Base-by-base conservation (phyloP, 2,797 vertebrate genomes). In the Ctenopoma multispine region DNA sequence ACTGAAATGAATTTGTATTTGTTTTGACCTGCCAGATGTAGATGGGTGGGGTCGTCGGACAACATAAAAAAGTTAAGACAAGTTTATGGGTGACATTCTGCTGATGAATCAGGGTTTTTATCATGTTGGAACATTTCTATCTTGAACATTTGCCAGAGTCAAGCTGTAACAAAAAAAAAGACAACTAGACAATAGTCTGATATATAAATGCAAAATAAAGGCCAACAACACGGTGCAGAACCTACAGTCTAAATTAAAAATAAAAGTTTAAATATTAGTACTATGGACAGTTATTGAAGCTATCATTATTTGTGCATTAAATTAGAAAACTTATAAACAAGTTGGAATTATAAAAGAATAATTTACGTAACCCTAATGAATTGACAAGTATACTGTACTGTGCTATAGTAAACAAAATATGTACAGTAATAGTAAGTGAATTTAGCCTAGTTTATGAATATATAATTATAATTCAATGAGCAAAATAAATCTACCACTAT, bases 11-110 rank as follows among this genome's bases (percentile, higher is more conserved):
- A 3, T 41, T 41, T 17, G 14, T 0, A 4, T 63, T 51, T 63
- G 53, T 71, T 79, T 75, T 56, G 64, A 73, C 34, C 57, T 44
- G 72, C 57, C 72, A 72, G 49, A 75, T 46, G 61, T 17, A 63
- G 36, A 64, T 61, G 68, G 63, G 27, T 9, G 15, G 47, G 31
- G 53, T 27, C 43, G 12, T 5, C 47, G 31, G 71, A 34, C n/a
- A 29, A 63, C 8, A 57, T 14, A 47, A 47, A n/a, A 20, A 9
- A 3, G n/a, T 47, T 47, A 9, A 34, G 7, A 41, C 7, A 11
- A 13, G 24, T 12, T 29, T 4, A 14, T 34, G 21, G 38, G 23
- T 20, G 41, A 21, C 34, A 18, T 20, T 58, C 8, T 54, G 13
- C 41, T 20, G 17, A 63, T 78, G 21, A 65, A 31, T 62, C 24